Evolutionary conservation across 2,113 vertebrate genomes (phyloP).

Genomic region (Delphinus delphis): DNA sequence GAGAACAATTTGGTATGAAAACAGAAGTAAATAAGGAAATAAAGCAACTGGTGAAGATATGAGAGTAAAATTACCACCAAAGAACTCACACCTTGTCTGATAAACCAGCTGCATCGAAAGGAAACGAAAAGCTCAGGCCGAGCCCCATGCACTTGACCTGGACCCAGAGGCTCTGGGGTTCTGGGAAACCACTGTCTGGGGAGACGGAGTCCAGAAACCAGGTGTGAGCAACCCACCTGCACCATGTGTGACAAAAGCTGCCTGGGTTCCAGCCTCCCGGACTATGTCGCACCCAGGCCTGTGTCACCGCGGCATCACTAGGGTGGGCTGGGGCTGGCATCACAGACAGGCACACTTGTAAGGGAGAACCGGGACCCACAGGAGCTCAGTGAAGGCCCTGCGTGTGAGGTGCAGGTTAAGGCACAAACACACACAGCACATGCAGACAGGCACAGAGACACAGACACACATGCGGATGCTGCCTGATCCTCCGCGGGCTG

Average conservation of each 20-base stretch:
- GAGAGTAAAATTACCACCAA: not conserved
- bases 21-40: not conserved
- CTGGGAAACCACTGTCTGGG: not conserved
- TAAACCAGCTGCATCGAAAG: not conserved
- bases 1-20: not conserved
- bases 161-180: not conserved
- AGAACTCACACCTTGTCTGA: not conserved
- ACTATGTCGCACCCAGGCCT: not conserved
- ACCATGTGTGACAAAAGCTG: too few relatives aligned
- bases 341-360: not conserved
- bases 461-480: not conserved
- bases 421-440: not conserved
- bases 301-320: fast-evolving
- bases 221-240: not conserved
- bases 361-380: too few relatives aligned
- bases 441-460: not conserved
- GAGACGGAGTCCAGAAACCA: not conserved
- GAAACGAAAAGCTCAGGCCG: not conserved
- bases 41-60: not conserved
- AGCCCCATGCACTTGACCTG: fast-evolving
- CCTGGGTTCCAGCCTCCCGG: too few relatives aligned
- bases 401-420: not conserved
- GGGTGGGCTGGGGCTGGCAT: not conserved
- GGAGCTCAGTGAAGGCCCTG: not conserved
- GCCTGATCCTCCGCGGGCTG: not conserved